Evolutionary conservation across 2,888 invertebrate genomes (phyloP), one percentile per base, ranked within the genome.

Genomic region (Leptinotarsa rubiginosa): DNA sequence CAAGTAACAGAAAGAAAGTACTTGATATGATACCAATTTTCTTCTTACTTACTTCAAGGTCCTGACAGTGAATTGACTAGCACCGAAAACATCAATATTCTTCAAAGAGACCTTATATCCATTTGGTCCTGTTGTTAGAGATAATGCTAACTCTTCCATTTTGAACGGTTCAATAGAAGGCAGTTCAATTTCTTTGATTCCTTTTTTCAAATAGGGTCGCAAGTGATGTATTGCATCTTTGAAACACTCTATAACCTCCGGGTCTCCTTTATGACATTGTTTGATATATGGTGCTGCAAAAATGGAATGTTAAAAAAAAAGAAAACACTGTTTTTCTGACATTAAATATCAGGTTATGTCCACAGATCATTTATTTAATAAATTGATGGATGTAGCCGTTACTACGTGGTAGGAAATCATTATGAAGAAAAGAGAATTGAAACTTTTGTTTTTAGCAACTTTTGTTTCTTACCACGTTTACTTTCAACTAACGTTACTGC

Each of bases 81-180:
- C 92, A 7, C 93, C 93, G 78, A 87, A 90, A 3, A 92, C 90
- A 76, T 90, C 89, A 78, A 93, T 89, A 78, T 93, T 89, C 75
- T 88, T 90, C 68, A 91, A 85, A 1, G 89, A 90, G 56, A 92
- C 89, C 84, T 88, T 90, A 75, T 93, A 92, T 72, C 89, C 91
- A 83, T 88, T 91, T 70, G 88, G 89, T 65, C 89, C 92, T 76
- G 87, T 91, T 75, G 87, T 92, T 78, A 87, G 87, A 83, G 88
- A 90, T 81, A 93, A 86, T 16, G 92, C 89, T 41, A 93, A 83
- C 79, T 91, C 89, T 76, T 92, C 91, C 88, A 92, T 89, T 73
- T 89, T 86, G 81, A 93, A 91, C 3, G 93, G 93, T 84, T 93
- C 93, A 69, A 93, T 89, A 1, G 92, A 89, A 2, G 93, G 93